Evolutionary conservation across 2,888 invertebrate species (phyloP).

Genomic region (Barypeithes pellucidus): DNA sequence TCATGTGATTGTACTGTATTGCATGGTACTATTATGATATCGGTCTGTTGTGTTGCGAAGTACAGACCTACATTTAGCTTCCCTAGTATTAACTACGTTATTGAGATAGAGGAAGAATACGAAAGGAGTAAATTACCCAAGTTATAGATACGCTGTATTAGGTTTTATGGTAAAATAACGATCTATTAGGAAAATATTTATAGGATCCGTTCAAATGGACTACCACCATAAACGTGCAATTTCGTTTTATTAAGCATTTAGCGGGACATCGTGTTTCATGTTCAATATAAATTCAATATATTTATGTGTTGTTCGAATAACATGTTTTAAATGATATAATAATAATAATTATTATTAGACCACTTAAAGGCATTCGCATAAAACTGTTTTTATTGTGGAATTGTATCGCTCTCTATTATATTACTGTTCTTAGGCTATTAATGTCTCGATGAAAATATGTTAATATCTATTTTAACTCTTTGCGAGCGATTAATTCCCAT

Average conservation of each 20-base stretch:
- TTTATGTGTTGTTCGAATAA: conserved; percentile 25
- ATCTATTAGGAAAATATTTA: conserved; percentile 13
- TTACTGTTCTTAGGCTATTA: conserved; percentile 14
- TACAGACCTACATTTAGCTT: too few species aligned
- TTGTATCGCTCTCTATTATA: conserved; percentile 19
- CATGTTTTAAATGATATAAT: conserved; percentile 25
- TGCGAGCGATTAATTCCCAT: neutral
- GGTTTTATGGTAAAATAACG: conserved; percentile 7
- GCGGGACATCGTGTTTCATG: conserved; percentile 28
- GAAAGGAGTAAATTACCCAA: neutral
- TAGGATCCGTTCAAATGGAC: conserved; percentile 20
- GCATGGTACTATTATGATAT: too few species aligned
- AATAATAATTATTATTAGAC: conserved; percentile 27
- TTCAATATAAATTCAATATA: conserved; percentile 29
- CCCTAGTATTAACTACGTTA: too few species aligned
- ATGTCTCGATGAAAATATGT: conserved; percentile 10
- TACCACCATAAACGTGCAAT: conserved; percentile 18
- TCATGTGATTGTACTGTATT: too few species aligned
- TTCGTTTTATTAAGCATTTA: conserved; percentile 25
- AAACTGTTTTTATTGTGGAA: conserved; percentile 20
- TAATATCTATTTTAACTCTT: conserved; percentile 11
- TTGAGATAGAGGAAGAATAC: neutral
- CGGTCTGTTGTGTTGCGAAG: too few species aligned
- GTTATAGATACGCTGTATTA: neutral
- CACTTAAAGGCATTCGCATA: conserved; percentile 20